A percentile compares a stretch with the other conserved stretches of the same genome.
Conservation (phyloP, 2,888 invertebrate genomes). For the Apamea anceps region DNA sequence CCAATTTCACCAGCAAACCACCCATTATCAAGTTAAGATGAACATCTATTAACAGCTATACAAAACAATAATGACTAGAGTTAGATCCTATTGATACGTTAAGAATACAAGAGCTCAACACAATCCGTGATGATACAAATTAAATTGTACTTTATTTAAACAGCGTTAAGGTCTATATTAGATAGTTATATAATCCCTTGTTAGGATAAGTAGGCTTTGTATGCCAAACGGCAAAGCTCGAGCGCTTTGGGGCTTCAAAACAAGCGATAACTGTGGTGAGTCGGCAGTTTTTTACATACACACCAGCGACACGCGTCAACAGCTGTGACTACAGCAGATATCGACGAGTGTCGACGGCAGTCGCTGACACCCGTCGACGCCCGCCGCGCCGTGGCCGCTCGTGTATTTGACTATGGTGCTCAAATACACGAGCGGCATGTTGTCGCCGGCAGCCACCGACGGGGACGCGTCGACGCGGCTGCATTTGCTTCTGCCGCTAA, state of each 20-base stretch:
- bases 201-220: slow-evolving; percentile 69
- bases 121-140: slow-evolving; percentile 62
- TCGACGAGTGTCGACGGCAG: no score
- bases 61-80: slow-evolving; percentile 84
- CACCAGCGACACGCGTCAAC: not conserved
- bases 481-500: not conserved
- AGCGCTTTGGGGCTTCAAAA: slow-evolving; percentile 66
- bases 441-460: not conserved
- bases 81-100: slow-evolving; percentile 75
- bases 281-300: not conserved
- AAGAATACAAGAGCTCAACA: slow-evolving; percentile 62
- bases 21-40: slow-evolving; percentile 67
- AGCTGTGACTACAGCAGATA: not conserved
- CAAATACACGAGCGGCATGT: not conserved
- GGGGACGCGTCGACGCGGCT: not conserved
- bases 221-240: slow-evolving; percentile 74
- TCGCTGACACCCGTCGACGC: not conserved
- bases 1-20: slow-evolving; percentile 66
- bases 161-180: slow-evolving; percentile 66
- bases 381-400: not conserved
- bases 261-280: slow-evolving; percentile 8
- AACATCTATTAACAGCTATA: slow-evolving; percentile 78
- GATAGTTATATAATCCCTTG: slow-evolving; percentile 65
- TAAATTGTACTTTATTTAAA: slow-evolving; percentile 70
- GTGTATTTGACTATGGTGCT: not conserved